These are phyloP conservation scores for Canis aureus DNA, from an alignment of 2,113 vertebrate genomes.

Conservation along the genomic window DNA sequence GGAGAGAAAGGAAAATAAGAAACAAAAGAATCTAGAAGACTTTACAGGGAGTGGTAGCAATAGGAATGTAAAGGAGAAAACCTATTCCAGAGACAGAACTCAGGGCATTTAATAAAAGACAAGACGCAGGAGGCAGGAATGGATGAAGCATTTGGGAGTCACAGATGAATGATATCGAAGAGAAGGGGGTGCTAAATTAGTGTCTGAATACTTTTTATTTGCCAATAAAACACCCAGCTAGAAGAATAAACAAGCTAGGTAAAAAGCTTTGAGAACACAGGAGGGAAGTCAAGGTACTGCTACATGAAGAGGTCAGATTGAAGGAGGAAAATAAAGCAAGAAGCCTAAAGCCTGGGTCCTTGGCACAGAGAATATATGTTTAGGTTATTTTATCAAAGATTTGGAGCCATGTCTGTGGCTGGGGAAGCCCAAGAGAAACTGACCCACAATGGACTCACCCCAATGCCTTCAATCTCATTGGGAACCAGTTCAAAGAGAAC, in stretches of 20 bases:
- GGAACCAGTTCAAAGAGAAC: background rate
- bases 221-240: background rate
- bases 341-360: background rate
- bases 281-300: background rate
- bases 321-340: background rate
- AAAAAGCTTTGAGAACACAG: conserved; percentile 40
- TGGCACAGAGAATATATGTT: background rate
- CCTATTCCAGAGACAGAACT: conserved; percentile 15
- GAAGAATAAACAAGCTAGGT: background rate
- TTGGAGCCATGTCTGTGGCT: background rate
- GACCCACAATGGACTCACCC: background rate
- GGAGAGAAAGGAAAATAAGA: background rate
- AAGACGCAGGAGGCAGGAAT: conserved; percentile 12
- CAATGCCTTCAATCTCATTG: background rate
- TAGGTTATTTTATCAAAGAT: background rate
- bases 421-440: background rate
- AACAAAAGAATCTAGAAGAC: background rate
- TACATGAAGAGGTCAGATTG: conserved; percentile 13
- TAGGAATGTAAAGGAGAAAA: conserved; percentile 51
- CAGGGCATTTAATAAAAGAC: conserved; percentile 10
- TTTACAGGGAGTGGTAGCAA: background rate
- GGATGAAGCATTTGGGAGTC: background rate
- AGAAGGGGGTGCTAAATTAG: background rate
- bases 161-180: background rate
- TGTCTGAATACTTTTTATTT: conserved; percentile 32